Base-by-base conservation (phyloP, 1,140 invertebrate species). In the Armadillidium nasatum region DNA sequence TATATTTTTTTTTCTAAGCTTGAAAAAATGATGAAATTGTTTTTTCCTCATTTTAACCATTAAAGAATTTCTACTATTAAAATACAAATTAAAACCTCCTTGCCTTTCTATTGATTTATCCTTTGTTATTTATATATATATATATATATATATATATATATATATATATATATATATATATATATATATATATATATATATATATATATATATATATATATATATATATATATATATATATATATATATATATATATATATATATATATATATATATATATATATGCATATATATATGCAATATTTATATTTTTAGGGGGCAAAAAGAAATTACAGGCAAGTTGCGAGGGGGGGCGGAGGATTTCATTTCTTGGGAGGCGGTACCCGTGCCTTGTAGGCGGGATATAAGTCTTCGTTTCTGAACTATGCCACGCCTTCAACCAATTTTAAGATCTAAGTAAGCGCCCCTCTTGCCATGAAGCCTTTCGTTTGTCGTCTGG, bases 401-500 rank as follows among this genome's bases (percentile, higher is more conserved):
- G 50, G 50, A 19, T 60, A 19, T 15, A 60, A 19, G 50, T 60
- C 50, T 60, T 19, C 19, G 11, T 19, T 15, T 19, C 50, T 60
- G 11, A 15, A 60, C 19, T 3, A 60, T 4, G 50, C 50, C 50
- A 60, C 50, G 50, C 50, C 50, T 60, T 19, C 19, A 15, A 3
- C 50, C 50, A 60, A 60, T 19, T 60, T 19, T 13, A 60, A 60
- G 50, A 60, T 60, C 50, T 13, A 19, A 15, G 50, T 13, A 60
- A 60, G 50, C 50, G 50, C 74, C 74, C 71, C 77, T 78, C 77
- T 67, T 76, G 77, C 77, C 66, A 78, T 71, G 70, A 74, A 69
- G 46, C 77, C 74, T 73, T 74, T 73, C 71, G 77, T 71, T 75
- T 73, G 66, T 72, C 74, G 74, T 76, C 77, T 73, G 77, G 73